A percentile compares a stretch with the other conserved stretches of the same genome.
Evolutionary conservation across 2,113 vertebrate genomes (phyloP).

Genomic region (Nycticorax nycticorax): DNA sequence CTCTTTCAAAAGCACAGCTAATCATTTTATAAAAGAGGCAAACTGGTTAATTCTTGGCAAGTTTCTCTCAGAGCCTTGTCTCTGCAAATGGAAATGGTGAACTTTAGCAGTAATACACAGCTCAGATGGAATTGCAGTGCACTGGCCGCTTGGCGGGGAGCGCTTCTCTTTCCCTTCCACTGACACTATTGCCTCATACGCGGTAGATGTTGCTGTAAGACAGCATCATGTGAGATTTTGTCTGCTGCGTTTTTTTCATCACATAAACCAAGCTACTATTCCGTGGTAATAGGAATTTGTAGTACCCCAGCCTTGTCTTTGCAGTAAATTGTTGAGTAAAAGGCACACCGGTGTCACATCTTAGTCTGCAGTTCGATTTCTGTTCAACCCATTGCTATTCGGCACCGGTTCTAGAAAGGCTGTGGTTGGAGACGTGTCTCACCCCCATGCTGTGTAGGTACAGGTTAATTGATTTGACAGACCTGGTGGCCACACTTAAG

Average conservation of each 20-base stretch:
- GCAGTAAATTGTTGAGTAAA: background rate
- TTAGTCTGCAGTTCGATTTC: background rate
- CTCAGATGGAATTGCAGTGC: background rate
- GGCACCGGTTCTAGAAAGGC: background rate
- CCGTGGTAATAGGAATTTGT: background rate
- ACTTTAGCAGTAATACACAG: background rate
- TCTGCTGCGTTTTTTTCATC: background rate
- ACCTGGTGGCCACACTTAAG: background rate
- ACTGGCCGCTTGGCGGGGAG: background rate
- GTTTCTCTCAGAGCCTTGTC: background rate
- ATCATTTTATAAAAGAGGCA: constrained; percentile 7
- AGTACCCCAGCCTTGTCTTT: background rate
- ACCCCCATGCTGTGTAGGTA: rapidly evolving
- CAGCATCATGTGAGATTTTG: background rate
- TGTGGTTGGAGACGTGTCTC: background rate
- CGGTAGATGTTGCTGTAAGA: background rate
- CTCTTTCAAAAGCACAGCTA: constrained; percentile 32
- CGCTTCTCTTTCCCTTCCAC: background rate
- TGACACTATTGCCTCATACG: background rate
- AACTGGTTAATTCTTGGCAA: background rate
- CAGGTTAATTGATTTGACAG: background rate
- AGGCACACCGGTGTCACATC: background rate
- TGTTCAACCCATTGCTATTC: background rate
- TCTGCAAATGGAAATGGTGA: background rate
- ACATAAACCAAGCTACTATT: background rate